A percentile compares a stretch with the other conserved stretches of the same genome.
These are phyloP conservation scores for Antrozous pallidus DNA, from an alignment of 2,797 vertebrate species.

Conservation along the genomic window DNA sequence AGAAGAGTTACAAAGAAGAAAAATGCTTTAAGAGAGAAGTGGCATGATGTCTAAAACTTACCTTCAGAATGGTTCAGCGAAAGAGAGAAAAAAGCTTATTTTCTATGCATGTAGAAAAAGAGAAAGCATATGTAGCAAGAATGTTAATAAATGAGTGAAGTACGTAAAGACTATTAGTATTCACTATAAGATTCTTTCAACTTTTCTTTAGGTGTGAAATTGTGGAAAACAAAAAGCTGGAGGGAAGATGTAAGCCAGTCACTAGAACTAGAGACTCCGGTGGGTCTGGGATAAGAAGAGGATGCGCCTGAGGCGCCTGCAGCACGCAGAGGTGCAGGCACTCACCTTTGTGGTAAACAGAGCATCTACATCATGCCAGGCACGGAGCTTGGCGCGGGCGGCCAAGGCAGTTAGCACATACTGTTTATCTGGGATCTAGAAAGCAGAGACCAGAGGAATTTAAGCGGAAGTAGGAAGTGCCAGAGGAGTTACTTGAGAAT, in stretches of 20 bases:
- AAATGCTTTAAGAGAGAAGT: background rate
- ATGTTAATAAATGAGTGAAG: background rate
- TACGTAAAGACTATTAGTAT: background rate
- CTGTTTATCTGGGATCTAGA: conserved; percentile 95
- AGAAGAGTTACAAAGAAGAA: background rate
- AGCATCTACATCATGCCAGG: conserved; percentile 94
- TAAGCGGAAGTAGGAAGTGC: background rate
- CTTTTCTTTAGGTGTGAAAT: conserved; percentile 7
- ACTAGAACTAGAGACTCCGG: background rate
- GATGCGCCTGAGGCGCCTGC: background rate
- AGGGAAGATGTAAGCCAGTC: background rate
- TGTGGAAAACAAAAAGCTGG: conserved; percentile 14
- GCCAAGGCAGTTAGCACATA: conserved; percentile 92
- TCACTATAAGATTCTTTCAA: background rate
- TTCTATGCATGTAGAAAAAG: background rate
- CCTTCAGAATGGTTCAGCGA: conserved; percentile 19
- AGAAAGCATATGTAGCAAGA: background rate
- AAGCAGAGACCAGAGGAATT: conserved; percentile 54
- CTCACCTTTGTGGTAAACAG: conserved; percentile 91
- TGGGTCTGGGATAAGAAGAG: background rate
- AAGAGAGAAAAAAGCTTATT: background rate
- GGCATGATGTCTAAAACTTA: background rate
- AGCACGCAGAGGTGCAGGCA: background rate
- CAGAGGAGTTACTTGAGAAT: background rate
- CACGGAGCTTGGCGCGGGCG: conserved; percentile 92